phyloP scores from a whole-genome alignment of 2,888 invertebrate genomes.

The Hypomecis atomaria region DNA sequence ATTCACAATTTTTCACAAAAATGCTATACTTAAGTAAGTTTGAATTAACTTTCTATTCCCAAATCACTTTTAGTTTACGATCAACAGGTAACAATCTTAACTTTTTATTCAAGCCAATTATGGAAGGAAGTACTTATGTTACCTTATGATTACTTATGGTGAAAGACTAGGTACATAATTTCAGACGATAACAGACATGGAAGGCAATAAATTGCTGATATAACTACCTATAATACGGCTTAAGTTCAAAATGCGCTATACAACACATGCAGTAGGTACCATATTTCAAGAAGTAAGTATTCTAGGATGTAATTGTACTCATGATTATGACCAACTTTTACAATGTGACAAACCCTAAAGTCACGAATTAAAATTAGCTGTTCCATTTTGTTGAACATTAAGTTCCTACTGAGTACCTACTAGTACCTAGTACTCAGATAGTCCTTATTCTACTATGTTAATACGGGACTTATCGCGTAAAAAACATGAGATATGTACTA shows the following conservation, averaged over 20 bases:
- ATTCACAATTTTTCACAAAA: neutral
- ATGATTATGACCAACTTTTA: too few relatives aligned
- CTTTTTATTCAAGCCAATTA: conserved; percentile 29
- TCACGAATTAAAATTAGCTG: too few relatives aligned
- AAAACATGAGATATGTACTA: too few relatives aligned
- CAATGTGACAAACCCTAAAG: too few relatives aligned
- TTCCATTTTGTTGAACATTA: too few relatives aligned
- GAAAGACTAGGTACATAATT: conserved; percentile 3
- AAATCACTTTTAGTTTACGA: conserved; percentile 57
- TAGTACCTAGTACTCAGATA: too few relatives aligned
- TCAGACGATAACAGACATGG: conserved; percentile 2
- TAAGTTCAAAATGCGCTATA: neutral
- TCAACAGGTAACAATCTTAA: conserved; percentile 56
- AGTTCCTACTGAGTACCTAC: too few relatives aligned
- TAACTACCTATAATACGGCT: neutral
- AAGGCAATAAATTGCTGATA: neutral
- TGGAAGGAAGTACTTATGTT: conserved; percentile 14
- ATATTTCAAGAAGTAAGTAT: too few relatives aligned
- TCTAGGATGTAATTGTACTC: too few relatives aligned
- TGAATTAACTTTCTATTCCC: conserved; percentile 55
- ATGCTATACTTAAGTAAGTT: conserved; percentile 40
- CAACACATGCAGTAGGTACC: too few relatives aligned
- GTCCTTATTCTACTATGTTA: too few relatives aligned
- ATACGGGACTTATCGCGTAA: too few relatives aligned
- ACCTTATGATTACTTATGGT: conserved; percentile 9